A percentile compares a stretch with the other conserved stretches of the same genome.
Conservation (phyloP, 1,140 invertebrate species). For the Pogonognathellus flavescens region DNA sequence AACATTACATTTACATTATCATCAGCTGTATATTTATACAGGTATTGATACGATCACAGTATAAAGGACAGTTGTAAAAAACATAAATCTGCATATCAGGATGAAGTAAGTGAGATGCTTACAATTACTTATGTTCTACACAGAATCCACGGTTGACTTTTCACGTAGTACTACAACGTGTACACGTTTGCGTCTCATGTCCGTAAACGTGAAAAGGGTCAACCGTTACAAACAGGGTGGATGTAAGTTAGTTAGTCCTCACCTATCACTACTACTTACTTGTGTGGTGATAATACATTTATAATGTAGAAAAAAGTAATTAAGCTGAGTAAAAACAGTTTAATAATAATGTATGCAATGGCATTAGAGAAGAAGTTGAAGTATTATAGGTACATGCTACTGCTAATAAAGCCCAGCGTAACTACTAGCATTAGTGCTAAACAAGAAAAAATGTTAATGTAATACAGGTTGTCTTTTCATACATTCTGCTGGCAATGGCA, state of each 20-base stretch:
- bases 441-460: constrained; percentile 30
- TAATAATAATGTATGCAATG: constrained; percentile 1
- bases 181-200: constrained; percentile 13
- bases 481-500: background rate
- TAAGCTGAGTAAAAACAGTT: constrained; percentile 38
- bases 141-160: no score
- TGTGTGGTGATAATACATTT: constrained; percentile 28
- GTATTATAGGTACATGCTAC: background rate
- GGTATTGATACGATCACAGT: no score
- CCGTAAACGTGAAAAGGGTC: constrained; percentile 44
- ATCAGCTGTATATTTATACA: background rate
- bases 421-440: background rate
- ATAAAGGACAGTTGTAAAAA: no score
- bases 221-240: constrained; percentile 38
- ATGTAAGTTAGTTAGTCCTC: constrained; percentile 26
- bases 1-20: background rate
- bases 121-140: no score
- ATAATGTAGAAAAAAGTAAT: constrained; percentile 37
- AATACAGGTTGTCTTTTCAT: constrained; percentile 35
- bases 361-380: background rate
- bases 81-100: no score
- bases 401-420: background rate
- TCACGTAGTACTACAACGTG: no score
- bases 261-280: constrained; percentile 7
- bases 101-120: no score